Percentiles rank a stretch among this genome's conserved stretches.
Conservation (phyloP, 2,797 vertebrate species). For the Lepilemur septentrionalis region DNA sequence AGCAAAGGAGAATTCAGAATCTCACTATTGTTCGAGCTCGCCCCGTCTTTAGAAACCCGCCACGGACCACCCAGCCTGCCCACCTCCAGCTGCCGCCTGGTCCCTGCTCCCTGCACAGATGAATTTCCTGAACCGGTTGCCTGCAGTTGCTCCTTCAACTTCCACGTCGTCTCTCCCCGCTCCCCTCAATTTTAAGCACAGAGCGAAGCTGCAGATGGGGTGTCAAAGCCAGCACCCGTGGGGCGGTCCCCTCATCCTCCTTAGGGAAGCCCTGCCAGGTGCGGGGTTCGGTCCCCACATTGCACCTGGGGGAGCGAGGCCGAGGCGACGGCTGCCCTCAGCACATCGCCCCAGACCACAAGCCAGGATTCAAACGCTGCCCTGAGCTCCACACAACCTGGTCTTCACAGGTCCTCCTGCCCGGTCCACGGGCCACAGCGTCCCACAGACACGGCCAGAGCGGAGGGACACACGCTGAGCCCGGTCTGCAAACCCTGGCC, state of each 20-base stretch:
- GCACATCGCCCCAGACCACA: too few relatives aligned
- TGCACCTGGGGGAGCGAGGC: background rate
- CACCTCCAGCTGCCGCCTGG: background rate
- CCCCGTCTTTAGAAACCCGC: background rate
- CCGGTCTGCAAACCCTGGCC: background rate
- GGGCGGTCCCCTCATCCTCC: rapidly evolving
- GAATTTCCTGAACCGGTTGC: too few relatives aligned
- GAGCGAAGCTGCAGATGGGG: background rate
- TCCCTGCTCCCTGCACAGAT: background rate
- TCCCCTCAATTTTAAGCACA: too few relatives aligned
- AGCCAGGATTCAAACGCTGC: background rate
- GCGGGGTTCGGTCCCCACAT: rapidly evolving
- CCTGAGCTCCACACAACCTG: background rate
- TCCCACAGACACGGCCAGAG: background rate
- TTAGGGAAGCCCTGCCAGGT: background rate
- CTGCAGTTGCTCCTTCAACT: background rate
- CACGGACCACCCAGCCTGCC: rapidly evolving
- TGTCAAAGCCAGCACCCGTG: background rate
- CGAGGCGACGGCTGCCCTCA: background rate
- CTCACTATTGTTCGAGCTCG: rapidly evolving
- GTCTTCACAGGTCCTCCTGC: background rate
- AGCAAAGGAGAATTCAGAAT: background rate
- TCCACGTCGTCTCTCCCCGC: rapidly evolving
- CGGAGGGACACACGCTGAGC: background rate
- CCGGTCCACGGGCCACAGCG: background rate